These are phyloP conservation scores for Hypomesus transpacificus DNA, from an alignment of 2,113 vertebrate genomes.

Conservation along the genomic window DNA sequence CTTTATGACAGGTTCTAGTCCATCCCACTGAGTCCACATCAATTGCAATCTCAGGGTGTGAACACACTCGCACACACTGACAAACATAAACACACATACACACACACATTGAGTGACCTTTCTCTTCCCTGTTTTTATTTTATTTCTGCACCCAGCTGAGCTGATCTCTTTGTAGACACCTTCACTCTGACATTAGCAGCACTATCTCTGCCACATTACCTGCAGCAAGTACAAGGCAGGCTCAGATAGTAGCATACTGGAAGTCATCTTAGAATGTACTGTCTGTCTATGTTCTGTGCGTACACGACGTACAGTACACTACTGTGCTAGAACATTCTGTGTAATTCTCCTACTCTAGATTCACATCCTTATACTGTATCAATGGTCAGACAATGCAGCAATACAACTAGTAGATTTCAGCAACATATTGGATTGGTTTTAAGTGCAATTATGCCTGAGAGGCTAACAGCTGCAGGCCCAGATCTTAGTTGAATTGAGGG, in stretches of 20 bases:
- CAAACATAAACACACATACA: not conserved
- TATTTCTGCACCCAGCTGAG: constrained; percentile 39
- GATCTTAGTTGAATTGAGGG: constrained; percentile 42
- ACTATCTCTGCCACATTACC: constrained; percentile 40
- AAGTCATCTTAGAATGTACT: not conserved
- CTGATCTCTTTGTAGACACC: constrained; percentile 45
- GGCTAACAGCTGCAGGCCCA: constrained; percentile 42
- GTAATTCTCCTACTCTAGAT: too few species aligned
- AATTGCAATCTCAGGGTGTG: constrained; percentile 16
- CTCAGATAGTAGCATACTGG: not conserved
- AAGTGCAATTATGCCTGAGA: constrained; percentile 36
- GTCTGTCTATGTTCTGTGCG: not conserved
- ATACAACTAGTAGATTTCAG: constrained; percentile 13
- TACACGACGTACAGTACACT: not conserved
- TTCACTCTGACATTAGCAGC: constrained; percentile 25
- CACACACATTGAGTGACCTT: constrained; percentile 36
- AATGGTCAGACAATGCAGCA: constrained; percentile 10
- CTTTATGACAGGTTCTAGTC: not conserved
- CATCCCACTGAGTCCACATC: constrained; percentile 12
- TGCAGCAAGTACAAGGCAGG: constrained; percentile 35
- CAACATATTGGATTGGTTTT: constrained; percentile 26
- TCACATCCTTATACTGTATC: not conserved
- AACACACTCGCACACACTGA: constrained; percentile 2
- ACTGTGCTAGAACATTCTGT: not conserved
- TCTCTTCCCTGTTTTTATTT: constrained; percentile 29